Evolutionary conservation across 2,888 invertebrate species (phyloP), one percentile per base, ranked within the genome.

Genomic region (Ophioninae sp.): DNA sequence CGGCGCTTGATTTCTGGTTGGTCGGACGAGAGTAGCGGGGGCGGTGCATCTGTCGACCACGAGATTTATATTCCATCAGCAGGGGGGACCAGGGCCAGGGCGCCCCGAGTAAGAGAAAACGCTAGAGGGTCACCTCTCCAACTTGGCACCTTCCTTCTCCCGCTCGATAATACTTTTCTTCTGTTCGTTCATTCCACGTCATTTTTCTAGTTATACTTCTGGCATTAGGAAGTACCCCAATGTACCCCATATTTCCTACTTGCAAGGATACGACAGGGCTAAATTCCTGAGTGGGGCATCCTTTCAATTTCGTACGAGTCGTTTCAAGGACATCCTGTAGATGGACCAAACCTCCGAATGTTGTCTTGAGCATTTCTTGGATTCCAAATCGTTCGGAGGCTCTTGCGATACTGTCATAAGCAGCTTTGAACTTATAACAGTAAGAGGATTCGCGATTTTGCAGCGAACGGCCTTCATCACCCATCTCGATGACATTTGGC

Each of bases 31-130:
- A 88, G 87, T 87, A 86, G 88, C 86, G 90, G 90, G 89, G 92
- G 92, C 92, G 92, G 92, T 89, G 91, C 92, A 89, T 91, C 90
- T 90, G 92, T 92, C 92, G 87, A 88, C 89, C 80, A 82, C 86
- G 90, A 92, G 92, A 92, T 92, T 92, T 92, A 92, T 92, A 90
- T 91, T 90, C 88, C 85, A 82, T 81, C 82, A 79, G 77, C 75
- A 81, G 51, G 68, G 72, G 71, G 75, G 71, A 44, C 75, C 71
- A 17, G 64, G 30, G 63, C 71, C 30, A 59, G 23, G 67, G 41
- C 67, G 76, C 67, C 44, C 65, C 56, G 23, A 58, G 67, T 23
- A 30, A 69, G 37, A 69, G 69, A 51, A 56, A 20, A 56, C 51
- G 30, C 56, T n/a, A 69, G n/a, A 51, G 37, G 51, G 37, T 37